Base-by-base conservation (phyloP, 2,113 vertebrate genomes). In the Aleadryas rufinucha region DNA sequence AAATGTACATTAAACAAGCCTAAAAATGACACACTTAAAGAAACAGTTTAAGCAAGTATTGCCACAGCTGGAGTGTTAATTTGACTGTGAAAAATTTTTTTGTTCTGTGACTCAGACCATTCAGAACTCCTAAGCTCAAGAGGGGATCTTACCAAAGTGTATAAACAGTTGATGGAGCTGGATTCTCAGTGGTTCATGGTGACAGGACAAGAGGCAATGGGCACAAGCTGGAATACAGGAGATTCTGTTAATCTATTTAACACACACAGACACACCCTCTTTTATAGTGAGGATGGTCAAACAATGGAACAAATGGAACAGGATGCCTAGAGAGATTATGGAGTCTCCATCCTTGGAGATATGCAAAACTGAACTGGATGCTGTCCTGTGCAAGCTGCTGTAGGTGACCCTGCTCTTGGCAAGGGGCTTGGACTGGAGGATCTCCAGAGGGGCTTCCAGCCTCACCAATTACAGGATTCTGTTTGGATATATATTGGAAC, bases 341-440 rank as follows among this genome's bases (percentile, higher is more conserved):
- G 71, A 57, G 12, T 41, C 68, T 90, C 44, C 17, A 7, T 54
- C 63, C 68, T 79, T 80, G 47, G 24, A 70, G 41, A 65, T 20
- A 31, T 0, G 0, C 1, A 8, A 18, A 82, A 60, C 44, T 15
- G 15, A 60, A 13, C 33, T 44, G 59, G 21, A 19, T 7, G 4
- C 31, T 71, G 19, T 50, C 56, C 56, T 80, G 37, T 15, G 68
- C 42, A 42, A 16, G 21, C 54, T 93, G 49, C 49, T 49, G 11
- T 49, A 33, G 44, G 7, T 53, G 54, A 30, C 18, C 18, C 27
- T 2, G 18, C 30, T 70, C 39, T 52, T 61, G 61, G 56, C 47
- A 72, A 45, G 31, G 53, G 31, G 13, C 9, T 21, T 68, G 37
- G 21, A 41, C 24, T 81, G 24, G 21, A 65, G 28, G 16, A 53